Evolutionary conservation across 2,888 invertebrate species (phyloP), one percentile per base, ranked within the genome.

Genomic region (Mimas tiliae): DNA sequence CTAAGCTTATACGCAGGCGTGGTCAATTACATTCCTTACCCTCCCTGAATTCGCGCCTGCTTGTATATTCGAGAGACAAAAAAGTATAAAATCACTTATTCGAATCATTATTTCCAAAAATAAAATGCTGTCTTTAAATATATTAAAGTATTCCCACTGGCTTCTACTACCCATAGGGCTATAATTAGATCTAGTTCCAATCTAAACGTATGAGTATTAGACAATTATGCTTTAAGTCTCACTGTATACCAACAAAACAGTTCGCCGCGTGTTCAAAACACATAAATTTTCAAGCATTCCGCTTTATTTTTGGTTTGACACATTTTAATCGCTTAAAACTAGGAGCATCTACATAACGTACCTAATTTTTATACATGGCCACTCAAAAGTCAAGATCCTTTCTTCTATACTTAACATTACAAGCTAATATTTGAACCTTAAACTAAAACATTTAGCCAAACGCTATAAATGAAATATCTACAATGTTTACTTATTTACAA

Each of bases 291-390:
- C 92, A 93, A 93, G 93, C 93, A 88, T 89, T 85, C 79, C 88
- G 93, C 93, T 93, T 91, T 81, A 88, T 93, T 92, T 93, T 93
- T 93, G 93, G 93, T 87, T 93, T 91, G 86, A 89, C 88, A 90
- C 86, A 88, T 90, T 85, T 79, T 73, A 80, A 79, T 85, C 81
- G 80, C 86, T 89, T 89, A 88, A 16, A 71, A 38, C 78, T 84
- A 89, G 85, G 76, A 83, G 80, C 76, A 73, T 82, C 84, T 87
- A 89, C 76, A 79, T 76, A 81, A 82, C 77, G 67, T 79, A 79
- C 72, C 75, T 78, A 81, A 75, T 71, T 75, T 68, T 83, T 89
- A 87, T 88, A 90, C 89, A 91, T 90, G 91, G 90, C 91, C 88
- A 88, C 90, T 83, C 82, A 80, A 83, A 83, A 86, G 81, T 85